phyloP scores from a whole-genome alignment of 2,888 invertebrate genomes.

The Sarcophaga variegata region DNA sequence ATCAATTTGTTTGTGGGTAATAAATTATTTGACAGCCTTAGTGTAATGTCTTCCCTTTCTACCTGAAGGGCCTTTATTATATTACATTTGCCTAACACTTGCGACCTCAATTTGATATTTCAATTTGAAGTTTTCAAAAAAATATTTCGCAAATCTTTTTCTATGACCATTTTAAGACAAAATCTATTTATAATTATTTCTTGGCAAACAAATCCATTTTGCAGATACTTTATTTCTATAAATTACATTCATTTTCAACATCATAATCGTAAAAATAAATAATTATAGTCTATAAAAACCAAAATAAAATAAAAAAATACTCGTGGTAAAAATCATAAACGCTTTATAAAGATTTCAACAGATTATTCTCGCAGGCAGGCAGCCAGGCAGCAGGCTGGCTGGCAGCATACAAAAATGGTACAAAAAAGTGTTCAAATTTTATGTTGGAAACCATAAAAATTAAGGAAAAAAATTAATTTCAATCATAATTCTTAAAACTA shows the following conservation, averaged over 20 bases:
- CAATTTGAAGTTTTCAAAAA: too few relatives aligned
- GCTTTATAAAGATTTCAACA: slow-evolving; percentile 28
- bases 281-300: slow-evolving; percentile 49
- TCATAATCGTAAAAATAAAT: slow-evolving; percentile 52
- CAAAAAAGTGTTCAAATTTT: neutral
- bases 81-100: too few relatives aligned
- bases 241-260: slow-evolving; percentile 9
- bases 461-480: too few relatives aligned
- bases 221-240: neutral
- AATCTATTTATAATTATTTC: slow-evolving; percentile 65
- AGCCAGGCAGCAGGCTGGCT: neutral
- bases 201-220: slow-evolving; percentile 34
- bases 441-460: neutral
- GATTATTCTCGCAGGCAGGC: neutral
- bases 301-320: neutral
- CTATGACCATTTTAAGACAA: slow-evolving; percentile 58
- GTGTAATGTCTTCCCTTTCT: too few relatives aligned
- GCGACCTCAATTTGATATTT: too few relatives aligned
- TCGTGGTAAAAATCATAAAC: slow-evolving; percentile 9
- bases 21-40: too few relatives aligned
- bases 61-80: too few relatives aligned
- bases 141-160: too few relatives aligned
- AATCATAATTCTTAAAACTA: neutral
- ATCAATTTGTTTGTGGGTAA: too few relatives aligned
- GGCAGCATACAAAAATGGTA: slow-evolving; percentile 16